phyloP scores from a whole-genome alignment of 2,888 invertebrate species.

The Perizoma flavofasciatum region DNA sequence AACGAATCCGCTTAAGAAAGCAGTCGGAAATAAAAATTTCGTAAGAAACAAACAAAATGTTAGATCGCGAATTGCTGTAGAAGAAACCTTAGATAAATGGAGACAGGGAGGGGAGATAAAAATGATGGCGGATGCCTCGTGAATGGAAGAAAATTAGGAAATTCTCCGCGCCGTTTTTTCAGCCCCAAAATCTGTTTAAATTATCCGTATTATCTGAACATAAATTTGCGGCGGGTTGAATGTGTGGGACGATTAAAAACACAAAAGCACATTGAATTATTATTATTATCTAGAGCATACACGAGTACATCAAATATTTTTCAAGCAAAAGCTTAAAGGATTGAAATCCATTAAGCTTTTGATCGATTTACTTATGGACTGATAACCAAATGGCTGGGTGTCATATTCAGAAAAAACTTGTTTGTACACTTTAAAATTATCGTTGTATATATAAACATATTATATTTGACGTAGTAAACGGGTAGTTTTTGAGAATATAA shows the following conservation, averaged over 20 bases:
- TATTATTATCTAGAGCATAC: not conserved
- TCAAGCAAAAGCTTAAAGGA: too few relatives aligned
- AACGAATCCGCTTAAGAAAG: slow-evolving; percentile 77
- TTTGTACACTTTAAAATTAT: too few relatives aligned
- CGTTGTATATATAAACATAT: too few relatives aligned
- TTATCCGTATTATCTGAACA: slow-evolving; percentile 65
- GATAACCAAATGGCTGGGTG: too few relatives aligned
- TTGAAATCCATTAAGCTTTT: too few relatives aligned
- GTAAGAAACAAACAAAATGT: slow-evolving; percentile 80
- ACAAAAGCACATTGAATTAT: slow-evolving; percentile 15
- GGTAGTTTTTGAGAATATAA: too few relatives aligned
- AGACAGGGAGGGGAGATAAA: slow-evolving; percentile 79
- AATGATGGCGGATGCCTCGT: slow-evolving; percentile 79
- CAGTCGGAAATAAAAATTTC: slow-evolving; percentile 81
- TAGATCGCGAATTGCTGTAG: slow-evolving; percentile 71
- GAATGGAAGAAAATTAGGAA: slow-evolving; percentile 80
- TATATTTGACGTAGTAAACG: too few relatives aligned
- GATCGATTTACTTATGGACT: too few relatives aligned
- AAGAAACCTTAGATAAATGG: slow-evolving; percentile 76
- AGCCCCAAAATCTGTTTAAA: slow-evolving; percentile 67
- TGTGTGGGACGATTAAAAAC: slow-evolving; percentile 29
- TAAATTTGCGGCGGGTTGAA: slow-evolving; percentile 47
- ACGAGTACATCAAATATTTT: too few relatives aligned
- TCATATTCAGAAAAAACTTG: too few relatives aligned
- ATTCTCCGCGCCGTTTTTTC: slow-evolving; percentile 73